These are phyloP conservation scores for Pherbina coryleti DNA, from an alignment of 2,888 invertebrate species.

Conservation along the genomic window DNA sequence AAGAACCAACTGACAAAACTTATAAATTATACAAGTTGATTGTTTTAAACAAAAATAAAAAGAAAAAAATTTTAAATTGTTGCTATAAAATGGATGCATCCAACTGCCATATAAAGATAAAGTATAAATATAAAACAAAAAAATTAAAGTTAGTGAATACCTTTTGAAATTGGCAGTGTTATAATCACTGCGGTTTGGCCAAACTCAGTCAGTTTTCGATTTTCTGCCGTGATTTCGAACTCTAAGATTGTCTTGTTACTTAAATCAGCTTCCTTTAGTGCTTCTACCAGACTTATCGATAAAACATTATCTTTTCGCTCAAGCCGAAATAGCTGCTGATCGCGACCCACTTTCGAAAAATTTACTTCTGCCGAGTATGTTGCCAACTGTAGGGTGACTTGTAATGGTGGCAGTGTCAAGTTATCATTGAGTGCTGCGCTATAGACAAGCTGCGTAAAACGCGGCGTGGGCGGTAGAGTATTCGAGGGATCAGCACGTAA, in stretches of 20 bases:
- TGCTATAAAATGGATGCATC: no score
- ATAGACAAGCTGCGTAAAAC: conserved; percentile 45
- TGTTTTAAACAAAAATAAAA: no score
- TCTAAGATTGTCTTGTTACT: conserved; percentile 40
- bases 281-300: conserved; percentile 34
- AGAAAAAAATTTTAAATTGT: no score
- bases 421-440: conserved; percentile 39
- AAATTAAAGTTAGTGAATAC: no score
- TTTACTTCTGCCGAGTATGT: conserved; percentile 48
- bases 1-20: no score
- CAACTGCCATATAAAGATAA: no score
- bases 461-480: conserved; percentile 49
- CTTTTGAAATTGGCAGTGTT: conserved; percentile 43
- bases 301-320: conserved; percentile 42
- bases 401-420: conserved; percentile 41
- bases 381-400: conserved; percentile 40
- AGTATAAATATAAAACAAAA: no score
- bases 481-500: conserved; percentile 48
- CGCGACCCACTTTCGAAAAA: conserved; percentile 43
- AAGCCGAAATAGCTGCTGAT: conserved; percentile 45
- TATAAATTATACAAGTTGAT: no score
- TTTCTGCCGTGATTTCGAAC: conserved; percentile 48
- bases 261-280: conserved; percentile 42
- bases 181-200: conserved; percentile 47
- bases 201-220: conserved; percentile 42